Percentiles rank a stretch among this genome's conserved stretches.
These are phyloP conservation scores for Triops cancriformis DNA, from an alignment of 1,140 invertebrate genomes.

Conservation along the genomic window DNA sequence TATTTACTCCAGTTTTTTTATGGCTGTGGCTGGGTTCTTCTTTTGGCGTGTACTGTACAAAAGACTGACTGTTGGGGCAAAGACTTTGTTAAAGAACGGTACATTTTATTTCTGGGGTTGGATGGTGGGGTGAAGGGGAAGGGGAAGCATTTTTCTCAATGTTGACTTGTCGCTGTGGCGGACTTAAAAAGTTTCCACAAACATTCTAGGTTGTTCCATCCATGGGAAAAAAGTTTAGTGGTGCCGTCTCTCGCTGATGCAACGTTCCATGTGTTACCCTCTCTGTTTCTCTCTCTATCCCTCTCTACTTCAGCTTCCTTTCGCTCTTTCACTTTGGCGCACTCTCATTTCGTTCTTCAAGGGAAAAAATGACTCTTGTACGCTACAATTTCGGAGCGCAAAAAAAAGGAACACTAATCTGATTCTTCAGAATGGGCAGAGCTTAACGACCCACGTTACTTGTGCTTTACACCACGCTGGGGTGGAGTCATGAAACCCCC, in stretches of 20 bases:
- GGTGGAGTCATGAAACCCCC: background rate
- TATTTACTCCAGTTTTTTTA: background rate
- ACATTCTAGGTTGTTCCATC: conserved; percentile 19
- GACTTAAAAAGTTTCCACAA: conserved; percentile 14
- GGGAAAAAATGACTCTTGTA: conserved; percentile 27
- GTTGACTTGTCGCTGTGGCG: background rate
- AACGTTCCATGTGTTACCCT: conserved; percentile 19
- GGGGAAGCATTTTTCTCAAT: background rate
- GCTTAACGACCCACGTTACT: conserved; percentile 17
- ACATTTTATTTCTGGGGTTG: background rate
- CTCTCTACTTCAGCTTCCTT: conserved; percentile 24
- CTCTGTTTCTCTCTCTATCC: conserved; percentile 27
- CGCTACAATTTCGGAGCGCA: conserved; percentile 25
- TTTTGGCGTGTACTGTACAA: background rate
- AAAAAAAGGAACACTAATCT: conserved; percentile 23
- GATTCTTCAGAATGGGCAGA: conserved; percentile 20
- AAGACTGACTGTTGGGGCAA: background rate
- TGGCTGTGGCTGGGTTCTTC: background rate
- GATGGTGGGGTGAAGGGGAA: background rate
- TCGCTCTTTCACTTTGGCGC: conserved; percentile 23
- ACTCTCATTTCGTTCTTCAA: conserved; percentile 29
- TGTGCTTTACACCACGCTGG: conserved; percentile 18
- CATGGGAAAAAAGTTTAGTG: conserved; percentile 15
- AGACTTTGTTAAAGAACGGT: background rate
- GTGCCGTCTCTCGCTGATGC: background rate